Base-by-base conservation (phyloP, 2,113 vertebrate species). In the Lucifuga dentata region DNA sequence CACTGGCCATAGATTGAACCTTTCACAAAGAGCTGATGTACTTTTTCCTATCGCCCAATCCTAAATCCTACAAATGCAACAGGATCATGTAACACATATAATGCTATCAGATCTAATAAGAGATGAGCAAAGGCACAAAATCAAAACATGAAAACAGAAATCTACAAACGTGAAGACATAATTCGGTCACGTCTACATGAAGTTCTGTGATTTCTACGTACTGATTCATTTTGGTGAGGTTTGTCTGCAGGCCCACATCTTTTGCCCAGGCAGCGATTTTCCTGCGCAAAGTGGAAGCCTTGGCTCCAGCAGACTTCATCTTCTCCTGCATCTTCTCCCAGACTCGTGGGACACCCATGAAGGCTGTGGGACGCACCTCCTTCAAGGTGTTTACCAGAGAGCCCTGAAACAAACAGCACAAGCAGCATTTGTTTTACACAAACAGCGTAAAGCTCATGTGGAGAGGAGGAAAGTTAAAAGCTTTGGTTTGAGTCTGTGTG, bases 321-420 rank as follows among this genome's bases (percentile, higher is more conserved):
- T 88, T 96, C 65, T 98, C 97, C 39, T 97, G 94, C 88, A 99
- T 96, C 90, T 99, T 99, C 70, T 98, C 97, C 97, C 97, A 99
- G 39, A 99, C 93, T 0, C 94, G 94, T 0, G 98, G 98, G 23
- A 99, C 96, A 2, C 95, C 98, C 92, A 98, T 17, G 76, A 99
- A 98, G 2, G 86, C 85, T 0, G 97, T 98, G 8, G 98, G 98
- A 20, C 91, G 94, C 46, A 95, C 94, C 11, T 99, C 95, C 75
- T 88, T 89, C 80, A 99, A 35, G 0, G 96, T 98, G 60, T 89
- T 91, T 0, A 93, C 90, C 86, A 99, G 69, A 6, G 92, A 94
- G 51, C 97, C 98, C 97, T 99, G 91, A 7, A 0, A 33, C 1
- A 8, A 5, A 19, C 16, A 20, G 12, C 10, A 10, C 32, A 29